Evolutionary conservation across 2,113 vertebrate genomes (phyloP).

Genomic region (Australoheros scitulus): DNA sequence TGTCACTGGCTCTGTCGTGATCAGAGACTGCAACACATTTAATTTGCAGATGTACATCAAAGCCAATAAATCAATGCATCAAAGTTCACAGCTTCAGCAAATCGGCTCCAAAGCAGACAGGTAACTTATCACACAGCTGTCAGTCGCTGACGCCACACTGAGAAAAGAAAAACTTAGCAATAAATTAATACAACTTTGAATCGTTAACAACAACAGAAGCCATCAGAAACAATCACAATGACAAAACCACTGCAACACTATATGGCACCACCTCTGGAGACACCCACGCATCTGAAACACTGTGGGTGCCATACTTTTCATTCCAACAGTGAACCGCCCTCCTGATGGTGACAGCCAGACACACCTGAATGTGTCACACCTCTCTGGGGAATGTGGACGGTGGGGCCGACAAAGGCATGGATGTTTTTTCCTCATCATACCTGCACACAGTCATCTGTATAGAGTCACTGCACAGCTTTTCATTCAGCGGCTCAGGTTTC

Average conservation of each 20-base stretch:
- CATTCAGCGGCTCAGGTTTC: background rate
- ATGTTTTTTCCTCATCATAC: background rate
- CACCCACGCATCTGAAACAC: background rate
- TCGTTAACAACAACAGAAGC: background rate
- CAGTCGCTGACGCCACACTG: no score
- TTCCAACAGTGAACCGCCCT: constrained; percentile 34
- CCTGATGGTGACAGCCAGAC: constrained; percentile 43
- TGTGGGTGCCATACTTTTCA: constrained; percentile 42
- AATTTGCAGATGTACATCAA: background rate
- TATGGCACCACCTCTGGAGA: constrained; percentile 2
- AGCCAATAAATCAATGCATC: background rate
- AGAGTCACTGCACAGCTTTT: background rate
- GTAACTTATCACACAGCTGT: no score
- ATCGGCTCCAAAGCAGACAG: background rate
- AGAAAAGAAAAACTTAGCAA: background rate
- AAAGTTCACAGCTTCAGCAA: no score
- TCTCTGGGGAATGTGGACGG: constrained; percentile 59
- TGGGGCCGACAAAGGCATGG: background rate
- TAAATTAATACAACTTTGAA: background rate
- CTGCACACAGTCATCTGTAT: background rate
- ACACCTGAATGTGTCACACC: constrained; percentile 68
- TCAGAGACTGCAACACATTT: background rate
- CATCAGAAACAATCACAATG: accelerated
- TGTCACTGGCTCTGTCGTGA: no score
- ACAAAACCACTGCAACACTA: background rate